These are phyloP conservation scores for Phenganax marumi DNA, from an alignment of 92 coral and sea anemone genomes.

Conservation along the genomic window DNA sequence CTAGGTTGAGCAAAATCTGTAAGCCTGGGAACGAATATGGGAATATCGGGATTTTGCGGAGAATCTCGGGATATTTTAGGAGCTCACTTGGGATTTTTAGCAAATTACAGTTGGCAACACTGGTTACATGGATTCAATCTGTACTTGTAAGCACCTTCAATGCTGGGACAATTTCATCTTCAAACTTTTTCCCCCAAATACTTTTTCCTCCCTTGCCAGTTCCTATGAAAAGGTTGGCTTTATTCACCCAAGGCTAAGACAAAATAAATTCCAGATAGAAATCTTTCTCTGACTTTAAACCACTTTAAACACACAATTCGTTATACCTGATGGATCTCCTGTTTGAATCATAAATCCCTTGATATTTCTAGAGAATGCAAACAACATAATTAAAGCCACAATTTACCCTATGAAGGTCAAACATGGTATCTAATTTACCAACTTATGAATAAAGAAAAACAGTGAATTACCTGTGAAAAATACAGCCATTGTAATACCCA, in stretches of 20 bases:
- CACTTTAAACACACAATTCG: neutral
- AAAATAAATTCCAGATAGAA: neutral
- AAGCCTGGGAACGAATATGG: too few species aligned
- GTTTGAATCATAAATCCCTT: conserved; percentile 98
- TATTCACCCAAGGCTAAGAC: neutral
- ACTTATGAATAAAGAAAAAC: neutral
- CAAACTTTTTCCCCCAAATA: conserved; percentile 96
- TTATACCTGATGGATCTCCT: conserved; percentile 90
- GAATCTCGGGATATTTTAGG: too few species aligned
- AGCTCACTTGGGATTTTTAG: too few species aligned
- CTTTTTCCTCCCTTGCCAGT: conserved; percentile 93
- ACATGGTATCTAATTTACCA: neutral
- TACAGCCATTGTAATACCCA: conserved; percentile 80
- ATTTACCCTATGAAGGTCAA: neutral
- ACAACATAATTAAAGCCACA: neutral
- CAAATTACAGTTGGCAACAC: too few species aligned
- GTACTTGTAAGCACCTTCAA: conserved; percentile 63
- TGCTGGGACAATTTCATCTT: conserved; percentile 90
- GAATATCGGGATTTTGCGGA: too few species aligned
- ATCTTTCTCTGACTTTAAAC: neutral
- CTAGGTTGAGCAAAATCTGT: too few species aligned
- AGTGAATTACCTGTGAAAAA: conserved; percentile 77
- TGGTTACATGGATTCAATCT: neutral
- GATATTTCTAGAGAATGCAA: conserved; percentile 62
- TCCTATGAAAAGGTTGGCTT: conserved; percentile 45